Evolutionary conservation across 1,140 invertebrate species (phyloP), one percentile per base, ranked within the genome.

Genomic region (Drosophila serrata): DNA sequence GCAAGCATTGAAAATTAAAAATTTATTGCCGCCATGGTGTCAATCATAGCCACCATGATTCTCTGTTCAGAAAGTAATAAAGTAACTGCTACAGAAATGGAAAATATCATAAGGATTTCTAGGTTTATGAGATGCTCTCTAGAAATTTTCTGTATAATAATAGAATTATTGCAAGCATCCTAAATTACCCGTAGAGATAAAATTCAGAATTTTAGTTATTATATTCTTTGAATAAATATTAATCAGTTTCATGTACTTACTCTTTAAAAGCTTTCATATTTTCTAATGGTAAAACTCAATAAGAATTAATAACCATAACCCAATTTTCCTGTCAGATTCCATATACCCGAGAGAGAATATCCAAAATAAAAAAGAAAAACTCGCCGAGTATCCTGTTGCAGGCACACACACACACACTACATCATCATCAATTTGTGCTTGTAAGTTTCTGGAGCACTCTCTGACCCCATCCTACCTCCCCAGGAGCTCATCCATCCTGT

Each of bases 1-100:
- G 37, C 67, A 40, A 78, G 81, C 77, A 81, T 90, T 81, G 85
- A 85, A 90, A 90, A 90, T 90, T 90, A 90, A 90, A 90, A 90
- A 90, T 90, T 90, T 90, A 90, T 90, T 90, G 85, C 81, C 70
- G 78, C 43, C 84, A 76, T 63, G 70, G 74, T 81, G 85, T 90
- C 85, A 90, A 90, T 90, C 81, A 85, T 90, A 63, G 75, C 35
- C 19, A 42, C 19, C 74, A 76, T 79, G 46, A 61, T 58, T 77
- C 56, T 61, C 40, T 35, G 29, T 39, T 67, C 48, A 31, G 55
- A 76, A 76, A 55, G 62, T 76, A 76, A 76, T 76, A 76, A 76
- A 76, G 61, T 63, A 51, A 51, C 22, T 37, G 37, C 9, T 42
- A 75, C 59, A 63, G 43, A 62, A 33, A 31, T 15, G 53, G 13